Percentiles rank a stretch among this genome's conserved stretches.
Evolutionary conservation across 2,888 invertebrate genomes (phyloP).

Genomic region (Monochamus alternatus): DNA sequence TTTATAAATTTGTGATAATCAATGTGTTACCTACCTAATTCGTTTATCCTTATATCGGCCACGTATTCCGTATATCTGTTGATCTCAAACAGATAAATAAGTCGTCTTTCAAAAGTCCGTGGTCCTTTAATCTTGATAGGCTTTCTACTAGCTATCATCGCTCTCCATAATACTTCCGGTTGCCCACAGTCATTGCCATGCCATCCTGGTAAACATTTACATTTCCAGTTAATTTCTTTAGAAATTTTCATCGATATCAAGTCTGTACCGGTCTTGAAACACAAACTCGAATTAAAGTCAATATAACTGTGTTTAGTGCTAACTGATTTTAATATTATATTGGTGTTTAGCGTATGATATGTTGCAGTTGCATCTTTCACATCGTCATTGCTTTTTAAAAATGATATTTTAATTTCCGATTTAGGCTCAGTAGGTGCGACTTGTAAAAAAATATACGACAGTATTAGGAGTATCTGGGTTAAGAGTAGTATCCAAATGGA

Average conservation of each 20-base stretch:
- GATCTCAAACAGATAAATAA: conserved; percentile 75
- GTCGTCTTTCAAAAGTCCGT: conserved; percentile 71
- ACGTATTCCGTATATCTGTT: conserved; percentile 74
- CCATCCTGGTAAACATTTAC: conserved; percentile 76
- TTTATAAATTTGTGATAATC: too few relatives aligned
- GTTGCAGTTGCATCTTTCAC: conserved; percentile 52
- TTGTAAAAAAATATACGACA: conserved; percentile 66
- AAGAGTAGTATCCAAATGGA: conserved; percentile 66
- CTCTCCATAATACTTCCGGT: conserved; percentile 80
- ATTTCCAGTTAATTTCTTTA: conserved; percentile 69
- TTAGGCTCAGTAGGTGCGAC: conserved; percentile 47
- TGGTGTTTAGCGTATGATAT: conserved; percentile 64
- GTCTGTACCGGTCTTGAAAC: conserved; percentile 69
- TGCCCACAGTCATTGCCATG: conserved; percentile 79
- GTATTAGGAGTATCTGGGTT: conserved; percentile 65
- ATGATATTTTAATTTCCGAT: conserved; percentile 49
- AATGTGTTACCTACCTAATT: conserved; percentile 67
- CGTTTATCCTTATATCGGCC: conserved; percentile 76
- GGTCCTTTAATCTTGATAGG: conserved; percentile 69
- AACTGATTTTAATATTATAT: conserved; percentile 58
- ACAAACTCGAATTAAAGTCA: conserved; percentile 70
- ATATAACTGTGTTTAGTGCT: conserved; percentile 62
- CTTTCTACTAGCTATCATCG: conserved; percentile 75
- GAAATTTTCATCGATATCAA: conserved; percentile 66
- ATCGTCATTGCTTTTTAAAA: conserved; percentile 45